Evolutionary conservation across 2,797 vertebrate genomes (phyloP), one percentile per base, ranked within the genome.

Genomic region (Chrysolophus pictus): DNA sequence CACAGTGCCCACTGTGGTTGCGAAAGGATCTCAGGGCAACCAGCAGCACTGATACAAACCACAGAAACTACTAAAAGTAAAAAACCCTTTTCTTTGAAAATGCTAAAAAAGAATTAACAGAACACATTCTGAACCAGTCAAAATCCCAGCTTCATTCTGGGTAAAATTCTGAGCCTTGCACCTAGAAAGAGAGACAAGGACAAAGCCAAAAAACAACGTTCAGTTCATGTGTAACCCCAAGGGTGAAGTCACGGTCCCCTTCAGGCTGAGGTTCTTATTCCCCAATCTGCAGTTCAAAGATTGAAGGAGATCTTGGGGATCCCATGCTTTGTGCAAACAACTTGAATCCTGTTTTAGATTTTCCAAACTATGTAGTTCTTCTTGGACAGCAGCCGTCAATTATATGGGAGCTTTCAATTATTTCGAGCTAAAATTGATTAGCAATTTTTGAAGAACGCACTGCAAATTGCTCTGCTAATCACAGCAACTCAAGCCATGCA

Each of bases 391-490:
- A 74, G 83, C 56, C 18, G 5, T 16, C 28, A 6, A 59, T 92
- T 69, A 55, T 5, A 4, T 4, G 2, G 67, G 72, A 39, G 19
- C 56, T 91, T 49, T 84, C 5, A 3, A 89, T 81, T 94, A 91
- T 91, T 96, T 72, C 70, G 55, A 96, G 95, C 63, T 71, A 64
- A 29, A 94, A 80, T 2, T 87, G 90, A 95, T 89, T 80, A 94
- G 75, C 85, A 94, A 67, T 91, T 97, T 55, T 96, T 88, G 90
- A 95, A 96, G 75, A 94, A 89, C 8, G 44, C 26, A 39, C 70
- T 87, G 81, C 41, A 95, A 96, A 95, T 87, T 89, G 89, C 90
- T 92, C 73, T 92, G 75, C 84, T 96, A 88, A 96, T 93, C 94
- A 93, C 82, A 86, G 91, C 90, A 90, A 86, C 91, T 81, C 83